Conservation (phyloP, 2,113 vertebrate genomes). For the Entosphenus tridentatus region DNA sequence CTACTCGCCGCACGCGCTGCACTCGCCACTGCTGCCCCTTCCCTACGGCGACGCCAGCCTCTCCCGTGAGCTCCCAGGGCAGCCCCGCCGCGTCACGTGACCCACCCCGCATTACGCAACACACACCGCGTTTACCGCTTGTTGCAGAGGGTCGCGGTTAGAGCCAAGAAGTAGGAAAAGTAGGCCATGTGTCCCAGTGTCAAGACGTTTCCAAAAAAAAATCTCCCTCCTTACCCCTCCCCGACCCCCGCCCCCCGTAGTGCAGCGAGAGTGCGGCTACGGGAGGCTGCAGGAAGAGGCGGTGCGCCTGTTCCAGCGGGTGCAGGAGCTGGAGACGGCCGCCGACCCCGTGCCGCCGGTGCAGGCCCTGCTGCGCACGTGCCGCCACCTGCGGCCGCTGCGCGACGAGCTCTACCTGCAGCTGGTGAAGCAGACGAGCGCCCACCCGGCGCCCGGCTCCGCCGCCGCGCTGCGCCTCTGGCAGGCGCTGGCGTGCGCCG, state of each 20-base stretch:
- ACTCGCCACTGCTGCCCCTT: slow-evolving; percentile 64
- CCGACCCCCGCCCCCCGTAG: slow-evolving; percentile 16
- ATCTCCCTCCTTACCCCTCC: too few species aligned
- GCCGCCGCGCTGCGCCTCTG: slow-evolving; percentile 48
- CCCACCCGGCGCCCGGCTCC: slow-evolving; percentile 36
- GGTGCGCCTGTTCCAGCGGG: slow-evolving; percentile 62
- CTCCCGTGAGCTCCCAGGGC: slow-evolving; percentile 21
- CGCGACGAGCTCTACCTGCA: slow-evolving; percentile 88
- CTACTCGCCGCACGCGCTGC: slow-evolving; percentile 65
- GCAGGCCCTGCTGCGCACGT: slow-evolving; percentile 62
- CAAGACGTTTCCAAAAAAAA: too few species aligned
- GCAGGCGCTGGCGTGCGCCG: slow-evolving; percentile 67
- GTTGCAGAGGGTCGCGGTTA: too few species aligned
- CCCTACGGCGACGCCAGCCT: slow-evolving; percentile 74
- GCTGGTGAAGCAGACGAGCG: slow-evolving; percentile 73
- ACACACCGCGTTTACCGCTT: too few species aligned
- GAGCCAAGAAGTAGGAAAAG: too few species aligned
- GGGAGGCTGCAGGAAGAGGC: slow-evolving; percentile 75
- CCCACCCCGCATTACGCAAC: too few species aligned
- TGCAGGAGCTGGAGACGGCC: slow-evolving; percentile 69
- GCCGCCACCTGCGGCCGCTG: slow-evolving; percentile 55
- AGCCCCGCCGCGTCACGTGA: too few species aligned
- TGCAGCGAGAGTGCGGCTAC: slow-evolving; percentile 44
- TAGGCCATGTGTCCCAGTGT: too few species aligned
- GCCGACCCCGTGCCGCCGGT: slow-evolving; percentile 55